Base-by-base conservation (phyloP, 2,113 vertebrate genomes). In the Semnornis frantzii region DNA sequence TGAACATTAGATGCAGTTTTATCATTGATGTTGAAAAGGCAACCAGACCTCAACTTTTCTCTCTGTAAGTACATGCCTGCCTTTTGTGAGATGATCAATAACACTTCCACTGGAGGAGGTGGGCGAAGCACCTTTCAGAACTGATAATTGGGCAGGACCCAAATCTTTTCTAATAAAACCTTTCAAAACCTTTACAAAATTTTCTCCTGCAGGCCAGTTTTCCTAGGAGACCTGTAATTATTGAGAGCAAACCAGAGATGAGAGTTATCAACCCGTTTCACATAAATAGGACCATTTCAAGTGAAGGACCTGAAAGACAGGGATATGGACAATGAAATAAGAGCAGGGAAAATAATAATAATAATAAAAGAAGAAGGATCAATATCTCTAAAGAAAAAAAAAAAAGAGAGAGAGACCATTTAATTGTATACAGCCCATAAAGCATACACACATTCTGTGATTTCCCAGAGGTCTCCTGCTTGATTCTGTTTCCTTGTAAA, bases 211-310 rank as follows among this genome's bases (percentile, higher is more conserved):
- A 97, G 93, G 72, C 73, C 85, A 85, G 83, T 83, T 96, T 98
- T 94, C 96, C 96, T 73, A 74, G 81, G 96, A 97, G 91, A 94
- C 93, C 86, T 96, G 55, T 97, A 97, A 98, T 97, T 97, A 97
- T 90, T 80, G 86, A 97, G 87, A 95, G 78, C 57, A 90, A 90
- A n/a, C 85, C 82, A 90, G 34, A 82, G 66, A 90, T 33, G 60
- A 85, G 82, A 89, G 66, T 92, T 77, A 93, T 85, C 69, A 89
- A 63, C 85, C 71, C 62, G 50, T 71, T 95, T 89, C 92, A 96
- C 50, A 81, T 93, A 97, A 97, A 96, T 82, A 89, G 58, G 76
- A 75, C 58, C 20, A 30, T 54, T 68, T 52, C 23, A 50, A 78
- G 50, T 18, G 55, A 69, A 58, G 7, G 68, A 93, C 20, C 30